Conservation (phyloP, 2,888 invertebrate species). For the Nebria brevicollis region DNA sequence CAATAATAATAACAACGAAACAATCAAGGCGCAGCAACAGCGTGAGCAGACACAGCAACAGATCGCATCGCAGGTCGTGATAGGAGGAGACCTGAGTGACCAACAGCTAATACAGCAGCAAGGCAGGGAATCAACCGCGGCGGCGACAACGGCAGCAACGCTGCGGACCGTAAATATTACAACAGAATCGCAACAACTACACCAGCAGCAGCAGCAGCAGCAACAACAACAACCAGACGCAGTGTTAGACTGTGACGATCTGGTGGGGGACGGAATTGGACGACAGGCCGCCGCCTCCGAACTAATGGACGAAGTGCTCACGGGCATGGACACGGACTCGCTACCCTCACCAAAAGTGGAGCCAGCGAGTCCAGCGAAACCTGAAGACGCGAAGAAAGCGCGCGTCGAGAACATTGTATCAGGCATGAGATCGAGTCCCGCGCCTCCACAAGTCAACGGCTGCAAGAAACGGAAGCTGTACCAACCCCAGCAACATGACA, state of each 20-base stretch:
- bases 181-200: background rate
- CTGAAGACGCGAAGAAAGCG: conserved; percentile 85
- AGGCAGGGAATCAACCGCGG: conserved; percentile 32
- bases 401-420: conserved; percentile 96
- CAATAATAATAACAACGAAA: conserved; percentile 69
- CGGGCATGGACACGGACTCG: conserved; percentile 71
- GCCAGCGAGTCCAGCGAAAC: conserved; percentile 69
- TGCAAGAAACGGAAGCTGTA: conserved; percentile 96
- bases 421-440: conserved; percentile 90
- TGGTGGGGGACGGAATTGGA: conserved; percentile 71
- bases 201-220: conserved; percentile 24
- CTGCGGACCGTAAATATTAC: background rate
- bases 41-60: conserved; percentile 64
- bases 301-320: conserved; percentile 71
- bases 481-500: conserved; percentile 93
- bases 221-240: conserved; percentile 60
- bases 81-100: conserved; percentile 52
- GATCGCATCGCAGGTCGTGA: conserved; percentile 61
- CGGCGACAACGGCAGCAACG: background rate
- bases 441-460: conserved; percentile 85
- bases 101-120: conserved; percentile 2
- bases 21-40: conserved; percentile 63
- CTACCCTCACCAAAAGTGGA: conserved; percentile 68
- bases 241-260: conserved; percentile 68
- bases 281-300: conserved; percentile 53